Percentiles rank a stretch among this genome's conserved stretches.
Conservation (phyloP, 2,113 vertebrate genomes). For the Oryzias curvinotus region DNA sequence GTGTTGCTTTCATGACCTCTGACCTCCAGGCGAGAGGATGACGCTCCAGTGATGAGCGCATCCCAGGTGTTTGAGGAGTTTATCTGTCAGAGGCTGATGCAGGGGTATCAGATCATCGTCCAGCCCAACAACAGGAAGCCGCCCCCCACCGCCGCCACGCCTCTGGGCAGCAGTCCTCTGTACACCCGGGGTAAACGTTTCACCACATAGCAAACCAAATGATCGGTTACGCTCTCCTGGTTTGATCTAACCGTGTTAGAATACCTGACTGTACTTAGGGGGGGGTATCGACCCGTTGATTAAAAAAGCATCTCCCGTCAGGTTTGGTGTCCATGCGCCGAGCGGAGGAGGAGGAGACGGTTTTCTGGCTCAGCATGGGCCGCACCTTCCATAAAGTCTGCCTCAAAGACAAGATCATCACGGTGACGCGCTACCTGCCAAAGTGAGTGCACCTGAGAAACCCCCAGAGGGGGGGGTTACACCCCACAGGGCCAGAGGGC, state of each 20-base stretch:
- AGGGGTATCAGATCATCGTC: slow-evolving; percentile 98
- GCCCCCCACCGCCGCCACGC: slow-evolving; percentile 74
- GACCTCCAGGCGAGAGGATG: slow-evolving; percentile 89
- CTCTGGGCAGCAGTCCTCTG: slow-evolving; percentile 93
- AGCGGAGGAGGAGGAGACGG: slow-evolving; percentile 87
- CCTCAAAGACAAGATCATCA: slow-evolving; percentile 97
- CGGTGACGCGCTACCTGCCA: slow-evolving; percentile 94
- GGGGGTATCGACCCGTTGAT: too few relatives aligned
- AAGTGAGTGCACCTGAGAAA: slow-evolving; percentile 81
- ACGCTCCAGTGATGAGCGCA: slow-evolving; percentile 87
- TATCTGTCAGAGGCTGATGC: slow-evolving; percentile 97
- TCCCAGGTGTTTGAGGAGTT: slow-evolving; percentile 98
- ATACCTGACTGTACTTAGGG: too few relatives aligned
- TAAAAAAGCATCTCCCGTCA: slow-evolving; percentile 38
- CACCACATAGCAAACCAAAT: background rate
- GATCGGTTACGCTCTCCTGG: too few relatives aligned
- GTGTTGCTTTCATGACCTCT: slow-evolving; percentile 4
- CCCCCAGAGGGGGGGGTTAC: too few relatives aligned
- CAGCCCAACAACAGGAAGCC: slow-evolving; percentile 85
- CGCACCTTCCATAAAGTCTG: slow-evolving; percentile 97
- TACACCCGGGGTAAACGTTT: slow-evolving; percentile 87
- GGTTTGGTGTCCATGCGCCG: slow-evolving; percentile 90
- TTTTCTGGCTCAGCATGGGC: slow-evolving; percentile 98
- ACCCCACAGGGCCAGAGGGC: too few relatives aligned
- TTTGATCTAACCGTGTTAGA: too few relatives aligned